Evolutionary conservation across 2,888 invertebrate species (phyloP).

Genomic region (Tortrix viridana): DNA sequence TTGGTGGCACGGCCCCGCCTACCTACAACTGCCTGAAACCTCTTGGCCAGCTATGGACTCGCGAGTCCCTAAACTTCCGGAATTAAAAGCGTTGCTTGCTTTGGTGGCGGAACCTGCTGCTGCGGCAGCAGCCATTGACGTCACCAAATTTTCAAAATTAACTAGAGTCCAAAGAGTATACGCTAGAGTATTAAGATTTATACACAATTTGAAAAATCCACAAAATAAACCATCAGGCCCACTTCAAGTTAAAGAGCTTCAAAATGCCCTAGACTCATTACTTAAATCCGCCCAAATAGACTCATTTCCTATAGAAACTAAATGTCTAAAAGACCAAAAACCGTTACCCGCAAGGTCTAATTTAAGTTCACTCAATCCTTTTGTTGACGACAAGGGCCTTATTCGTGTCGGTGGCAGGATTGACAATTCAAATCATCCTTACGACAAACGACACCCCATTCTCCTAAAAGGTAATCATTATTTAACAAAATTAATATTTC

Average conservation of each 20-base stretch:
- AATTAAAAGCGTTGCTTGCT: slow-evolving; percentile 2
- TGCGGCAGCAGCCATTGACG: slow-evolving; percentile 18
- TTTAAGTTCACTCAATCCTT: slow-evolving; percentile 30
- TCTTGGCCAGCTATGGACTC: slow-evolving; percentile 10
- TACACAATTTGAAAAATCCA: slow-evolving; percentile 20
- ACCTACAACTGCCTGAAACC: slow-evolving; percentile 4
- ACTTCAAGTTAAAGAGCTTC: slow-evolving; percentile 23
- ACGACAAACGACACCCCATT: slow-evolving; percentile 37
- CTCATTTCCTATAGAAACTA: slow-evolving; percentile 19
- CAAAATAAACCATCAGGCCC: slow-evolving; percentile 6
- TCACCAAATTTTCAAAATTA: slow-evolving; percentile 32
- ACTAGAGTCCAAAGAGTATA: slow-evolving; percentile 23
- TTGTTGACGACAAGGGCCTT: slow-evolving; percentile 23
- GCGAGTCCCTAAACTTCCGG: background rate
- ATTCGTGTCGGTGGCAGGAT: slow-evolving; percentile 37
- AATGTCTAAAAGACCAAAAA: too few species aligned
- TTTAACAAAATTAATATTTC: slow-evolving; percentile 31
- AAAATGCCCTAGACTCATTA: slow-evolving; percentile 18
- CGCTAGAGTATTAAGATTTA: too few species aligned
- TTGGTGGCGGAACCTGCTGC: slow-evolving; percentile 1
- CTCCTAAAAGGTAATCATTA: slow-evolving; percentile 29
- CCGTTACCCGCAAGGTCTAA: too few species aligned
- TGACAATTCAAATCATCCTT: background rate
- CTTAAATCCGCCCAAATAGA: slow-evolving; percentile 12
- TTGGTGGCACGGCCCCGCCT: slow-evolving; percentile 39